phyloP scores from a whole-genome alignment of 2,797 vertebrate species.

The Pseudotriccus pelzelni region DNA sequence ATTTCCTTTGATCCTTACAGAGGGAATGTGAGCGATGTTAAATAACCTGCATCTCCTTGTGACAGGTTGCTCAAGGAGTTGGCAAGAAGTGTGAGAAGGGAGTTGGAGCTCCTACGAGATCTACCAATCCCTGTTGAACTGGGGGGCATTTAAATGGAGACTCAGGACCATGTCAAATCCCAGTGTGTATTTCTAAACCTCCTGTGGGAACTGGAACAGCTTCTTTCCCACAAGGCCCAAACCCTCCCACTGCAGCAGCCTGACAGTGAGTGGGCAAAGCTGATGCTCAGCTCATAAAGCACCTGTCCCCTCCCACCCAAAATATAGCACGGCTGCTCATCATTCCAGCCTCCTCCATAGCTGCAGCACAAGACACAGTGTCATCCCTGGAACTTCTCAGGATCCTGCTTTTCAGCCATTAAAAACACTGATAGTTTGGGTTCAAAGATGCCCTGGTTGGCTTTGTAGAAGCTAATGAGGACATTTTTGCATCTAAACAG shows the following conservation, averaged over 20 bases:
- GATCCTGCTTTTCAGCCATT: background rate
- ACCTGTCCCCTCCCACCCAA: background rate
- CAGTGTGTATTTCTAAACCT: background rate
- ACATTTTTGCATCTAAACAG: background rate
- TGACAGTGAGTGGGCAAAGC: background rate
- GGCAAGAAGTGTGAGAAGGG: background rate
- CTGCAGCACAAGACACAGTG: background rate
- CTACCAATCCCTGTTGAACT: fast-evolving
- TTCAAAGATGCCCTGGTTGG: slow-evolving; percentile 1
- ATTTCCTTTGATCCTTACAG: background rate
- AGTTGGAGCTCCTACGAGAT: background rate
- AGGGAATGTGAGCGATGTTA: background rate
- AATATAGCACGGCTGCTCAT: background rate
- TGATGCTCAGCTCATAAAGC: background rate
- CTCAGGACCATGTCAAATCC: background rate
- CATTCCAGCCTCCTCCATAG: background rate
- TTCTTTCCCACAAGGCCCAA: background rate
- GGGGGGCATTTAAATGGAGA: background rate
- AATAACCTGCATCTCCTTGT: background rate
- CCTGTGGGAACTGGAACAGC: background rate
- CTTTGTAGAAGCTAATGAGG: background rate
- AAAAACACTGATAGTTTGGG: background rate
- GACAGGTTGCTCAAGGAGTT: fast-evolving
- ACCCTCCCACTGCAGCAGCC: background rate
- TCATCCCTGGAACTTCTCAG: background rate